Conservation (phyloP, 2,797 vertebrate genomes). For the Luscinia luscinia region DNA sequence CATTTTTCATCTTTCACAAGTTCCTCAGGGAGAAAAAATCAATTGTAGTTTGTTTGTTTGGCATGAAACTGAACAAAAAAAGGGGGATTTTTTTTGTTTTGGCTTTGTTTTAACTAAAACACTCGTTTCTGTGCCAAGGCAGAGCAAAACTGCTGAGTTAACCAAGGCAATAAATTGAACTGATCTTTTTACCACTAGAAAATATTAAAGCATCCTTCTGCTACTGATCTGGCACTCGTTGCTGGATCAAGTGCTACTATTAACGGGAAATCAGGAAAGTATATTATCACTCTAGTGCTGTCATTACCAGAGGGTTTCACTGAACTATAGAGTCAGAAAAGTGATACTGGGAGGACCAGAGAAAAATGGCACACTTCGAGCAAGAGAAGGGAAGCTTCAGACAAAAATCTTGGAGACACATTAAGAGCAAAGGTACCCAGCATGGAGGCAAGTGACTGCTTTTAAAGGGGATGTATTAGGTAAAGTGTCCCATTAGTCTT, state of each 20-base stretch:
- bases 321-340: conserved; percentile 43
- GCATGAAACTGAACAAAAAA: neutral
- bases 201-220: conserved; percentile 70
- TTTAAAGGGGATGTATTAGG: neutral
- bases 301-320: conserved; percentile 69
- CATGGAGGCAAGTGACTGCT: neutral
- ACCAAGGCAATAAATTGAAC: conserved; percentile 61
- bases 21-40: neutral
- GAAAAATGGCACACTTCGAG: neutral
- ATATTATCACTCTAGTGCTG: conserved; percentile 71
- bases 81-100: neutral
- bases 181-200: conserved; percentile 71
- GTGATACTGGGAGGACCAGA: neutral
- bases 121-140: conserved; percentile 40
- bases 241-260: conserved; percentile 73
- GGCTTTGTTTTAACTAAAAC: conserved; percentile 51
- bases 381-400: neutral
- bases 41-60: conserved; percentile 22
- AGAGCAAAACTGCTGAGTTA: conserved; percentile 65
- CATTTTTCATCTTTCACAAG: neutral
- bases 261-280: conserved; percentile 70
- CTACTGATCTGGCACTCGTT: conserved; percentile 62
- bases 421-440: neutral
- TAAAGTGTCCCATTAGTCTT: neutral
- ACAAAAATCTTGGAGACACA: neutral